A percentile compares a stretch with the other conserved stretches of the same genome.
phyloP scores from a whole-genome alignment of 2,888 invertebrate genomes.

The Stictocephala bisonia region DNA sequence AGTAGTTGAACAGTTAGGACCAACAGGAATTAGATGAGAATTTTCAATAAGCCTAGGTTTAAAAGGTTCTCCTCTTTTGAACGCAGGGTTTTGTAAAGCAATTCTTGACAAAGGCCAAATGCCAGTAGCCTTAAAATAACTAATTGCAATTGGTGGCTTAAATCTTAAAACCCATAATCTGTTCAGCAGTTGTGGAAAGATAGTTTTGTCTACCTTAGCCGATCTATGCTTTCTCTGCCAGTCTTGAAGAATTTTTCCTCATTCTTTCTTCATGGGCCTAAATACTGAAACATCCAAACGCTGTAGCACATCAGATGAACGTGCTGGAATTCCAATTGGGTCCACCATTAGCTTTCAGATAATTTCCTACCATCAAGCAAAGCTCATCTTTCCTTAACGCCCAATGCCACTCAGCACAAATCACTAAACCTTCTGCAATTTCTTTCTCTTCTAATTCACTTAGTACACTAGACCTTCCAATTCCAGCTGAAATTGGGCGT shows the following conservation, averaged over 20 bases:
- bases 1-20: too few relatives aligned
- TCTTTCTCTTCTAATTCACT: conserved; percentile 10
- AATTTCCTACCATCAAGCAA: not conserved
- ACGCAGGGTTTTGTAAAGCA: not conserved
- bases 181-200: not conserved
- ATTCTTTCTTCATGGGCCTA: conserved; percentile 1
- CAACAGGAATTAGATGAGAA: too few relatives aligned
- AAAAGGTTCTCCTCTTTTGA: conserved; percentile 6
- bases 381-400: not conserved
- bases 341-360: not conserved
- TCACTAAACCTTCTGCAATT: not conserved
- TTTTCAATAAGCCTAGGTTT: too few relatives aligned
- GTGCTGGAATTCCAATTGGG: conserved; percentile 17
- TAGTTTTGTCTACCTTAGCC: not conserved
- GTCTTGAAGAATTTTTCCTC: conserved; percentile 5
- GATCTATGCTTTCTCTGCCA: conserved; percentile 2
- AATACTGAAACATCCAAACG: conserved; percentile 9
- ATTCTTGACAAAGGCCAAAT: not conserved
- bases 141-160: not conserved
- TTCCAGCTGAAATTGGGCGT: conserved; percentile 1
- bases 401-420: conserved; percentile 8
- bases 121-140: conserved; percentile 18
- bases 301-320: conserved; percentile 27
- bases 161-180: conserved; percentile 12
- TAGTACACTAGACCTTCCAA: not conserved